phyloP scores from a whole-genome alignment of 2,888 invertebrate genomes.

The Ectemnius lituratus region DNA sequence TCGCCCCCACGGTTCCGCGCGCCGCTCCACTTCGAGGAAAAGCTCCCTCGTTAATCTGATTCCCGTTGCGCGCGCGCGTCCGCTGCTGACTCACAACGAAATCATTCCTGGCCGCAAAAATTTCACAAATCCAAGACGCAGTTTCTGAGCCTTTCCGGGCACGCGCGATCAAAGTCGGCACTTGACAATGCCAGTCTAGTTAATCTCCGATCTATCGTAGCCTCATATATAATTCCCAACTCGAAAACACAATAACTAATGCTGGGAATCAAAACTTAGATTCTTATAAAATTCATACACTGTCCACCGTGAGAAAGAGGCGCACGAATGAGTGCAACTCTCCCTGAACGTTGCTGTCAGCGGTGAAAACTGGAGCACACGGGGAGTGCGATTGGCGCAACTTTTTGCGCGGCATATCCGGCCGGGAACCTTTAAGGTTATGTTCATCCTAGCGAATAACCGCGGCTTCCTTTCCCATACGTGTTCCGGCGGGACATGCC shows the following conservation, averaged over 20 bases:
- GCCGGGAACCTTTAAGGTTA: constrained; percentile 41
- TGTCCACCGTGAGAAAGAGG: too few species aligned
- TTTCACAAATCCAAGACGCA: constrained; percentile 25
- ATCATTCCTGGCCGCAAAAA: constrained; percentile 39
- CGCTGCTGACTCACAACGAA: constrained; percentile 51
- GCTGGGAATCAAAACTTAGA: too few species aligned
- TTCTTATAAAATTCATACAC: too few species aligned
- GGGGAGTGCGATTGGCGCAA: background rate
- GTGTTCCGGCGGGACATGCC: background rate
- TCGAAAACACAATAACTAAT: too few species aligned
- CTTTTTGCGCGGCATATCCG: background rate
- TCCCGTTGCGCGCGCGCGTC: constrained; percentile 10
- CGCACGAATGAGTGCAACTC: background rate
- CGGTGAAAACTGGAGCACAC: background rate
- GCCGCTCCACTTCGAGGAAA: constrained; percentile 51
- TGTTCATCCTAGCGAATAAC: constrained; percentile 17
- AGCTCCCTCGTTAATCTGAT: constrained; percentile 53
- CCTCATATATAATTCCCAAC: too few species aligned
- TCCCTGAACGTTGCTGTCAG: background rate
- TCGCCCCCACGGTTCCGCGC: constrained; percentile 42
- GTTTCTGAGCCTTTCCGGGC: constrained; percentile 8
- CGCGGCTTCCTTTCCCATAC: constrained; percentile 21
- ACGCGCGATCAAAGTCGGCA: background rate
- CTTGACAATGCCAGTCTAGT: too few species aligned
- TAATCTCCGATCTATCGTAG: too few species aligned